Conservation (phyloP, 2,888 invertebrate genomes). For the Watsonalla binaria region DNA sequence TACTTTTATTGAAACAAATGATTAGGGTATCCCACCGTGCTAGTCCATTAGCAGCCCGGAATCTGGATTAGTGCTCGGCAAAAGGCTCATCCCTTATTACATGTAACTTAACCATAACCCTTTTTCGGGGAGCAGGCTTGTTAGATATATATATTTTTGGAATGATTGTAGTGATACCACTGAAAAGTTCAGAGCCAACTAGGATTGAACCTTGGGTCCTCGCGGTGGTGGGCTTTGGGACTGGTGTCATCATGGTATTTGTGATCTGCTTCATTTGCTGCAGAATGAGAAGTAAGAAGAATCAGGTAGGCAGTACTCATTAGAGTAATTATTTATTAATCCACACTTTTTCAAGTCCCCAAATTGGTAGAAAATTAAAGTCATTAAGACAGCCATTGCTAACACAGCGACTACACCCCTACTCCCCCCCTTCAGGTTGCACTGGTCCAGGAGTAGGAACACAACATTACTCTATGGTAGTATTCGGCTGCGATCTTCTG, state of each 20-base stretch:
- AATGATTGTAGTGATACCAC: too few species aligned
- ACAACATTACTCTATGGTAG: background rate
- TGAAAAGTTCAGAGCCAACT: background rate
- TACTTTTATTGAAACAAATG: too few species aligned
- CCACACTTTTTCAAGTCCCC: background rate
- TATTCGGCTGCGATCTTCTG: background rate
- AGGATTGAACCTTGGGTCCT: background rate
- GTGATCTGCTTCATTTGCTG: background rate
- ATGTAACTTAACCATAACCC: too few species aligned
- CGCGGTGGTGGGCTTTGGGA: background rate
- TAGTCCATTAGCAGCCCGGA: too few species aligned
- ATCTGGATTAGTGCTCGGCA: too few species aligned
- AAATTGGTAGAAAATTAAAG: background rate
- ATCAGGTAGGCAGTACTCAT: background rate
- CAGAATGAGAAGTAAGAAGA: background rate
- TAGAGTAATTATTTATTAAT: too few species aligned
- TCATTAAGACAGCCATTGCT: background rate
- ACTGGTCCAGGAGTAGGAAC: background rate
- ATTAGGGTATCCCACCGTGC: too few species aligned
- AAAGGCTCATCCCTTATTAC: too few species aligned
- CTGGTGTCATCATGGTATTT: background rate
- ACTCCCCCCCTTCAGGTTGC: too few species aligned
- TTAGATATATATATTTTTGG: too few species aligned
- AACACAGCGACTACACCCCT: too few species aligned
- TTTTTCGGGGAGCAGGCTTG: too few species aligned